A percentile compares a stretch with the other conserved stretches of the same genome.
Conservation (phyloP, 2,888 invertebrate species). For the Diaperis boleti region DNA sequence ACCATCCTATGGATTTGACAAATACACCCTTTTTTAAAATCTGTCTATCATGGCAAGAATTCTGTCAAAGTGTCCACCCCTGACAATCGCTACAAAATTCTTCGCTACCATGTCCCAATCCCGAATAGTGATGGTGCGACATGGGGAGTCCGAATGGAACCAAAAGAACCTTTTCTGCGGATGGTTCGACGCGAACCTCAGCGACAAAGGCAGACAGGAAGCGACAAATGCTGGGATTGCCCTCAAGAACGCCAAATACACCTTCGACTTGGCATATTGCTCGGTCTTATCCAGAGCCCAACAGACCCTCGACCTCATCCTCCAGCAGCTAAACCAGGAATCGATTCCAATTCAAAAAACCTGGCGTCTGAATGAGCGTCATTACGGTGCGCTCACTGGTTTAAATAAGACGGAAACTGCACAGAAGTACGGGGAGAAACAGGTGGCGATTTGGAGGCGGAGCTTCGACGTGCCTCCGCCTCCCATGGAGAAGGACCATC, state of each 20-base stretch:
- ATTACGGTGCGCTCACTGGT: conserved; percentile 89
- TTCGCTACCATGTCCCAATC: conserved; percentile 63
- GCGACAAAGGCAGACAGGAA: conserved; percentile 76
- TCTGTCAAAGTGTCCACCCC: neutral
- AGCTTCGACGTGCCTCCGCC: conserved; percentile 88
- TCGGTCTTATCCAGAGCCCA: conserved; percentile 84
- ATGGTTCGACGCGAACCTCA: conserved; percentile 72
- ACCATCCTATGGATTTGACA: too few species aligned
- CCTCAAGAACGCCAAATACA: conserved; percentile 75
- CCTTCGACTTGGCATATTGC: conserved; percentile 85
- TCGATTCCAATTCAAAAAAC: conserved; percentile 77
- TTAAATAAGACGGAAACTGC: conserved; percentile 88
- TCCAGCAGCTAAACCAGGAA: conserved; percentile 76
- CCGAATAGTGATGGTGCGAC: conserved; percentile 72
- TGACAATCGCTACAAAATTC: conserved; percentile 54
- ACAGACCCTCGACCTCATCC: conserved; percentile 76
- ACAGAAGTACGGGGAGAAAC: conserved; percentile 84
- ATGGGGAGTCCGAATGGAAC: conserved; percentile 75
- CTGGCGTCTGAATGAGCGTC: conserved; percentile 90
- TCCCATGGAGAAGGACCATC: conserved; percentile 80
- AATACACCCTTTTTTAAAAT: too few species aligned
- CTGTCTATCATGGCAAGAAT: neutral
- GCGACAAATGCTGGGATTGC: conserved; percentile 80
- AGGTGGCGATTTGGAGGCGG: conserved; percentile 85
- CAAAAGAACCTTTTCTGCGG: conserved; percentile 72